Percentiles rank a stretch among this genome's conserved stretches.
Evolutionary conservation across 2,888 invertebrate species (phyloP).

Genomic region (Zelleria hepariella): DNA sequence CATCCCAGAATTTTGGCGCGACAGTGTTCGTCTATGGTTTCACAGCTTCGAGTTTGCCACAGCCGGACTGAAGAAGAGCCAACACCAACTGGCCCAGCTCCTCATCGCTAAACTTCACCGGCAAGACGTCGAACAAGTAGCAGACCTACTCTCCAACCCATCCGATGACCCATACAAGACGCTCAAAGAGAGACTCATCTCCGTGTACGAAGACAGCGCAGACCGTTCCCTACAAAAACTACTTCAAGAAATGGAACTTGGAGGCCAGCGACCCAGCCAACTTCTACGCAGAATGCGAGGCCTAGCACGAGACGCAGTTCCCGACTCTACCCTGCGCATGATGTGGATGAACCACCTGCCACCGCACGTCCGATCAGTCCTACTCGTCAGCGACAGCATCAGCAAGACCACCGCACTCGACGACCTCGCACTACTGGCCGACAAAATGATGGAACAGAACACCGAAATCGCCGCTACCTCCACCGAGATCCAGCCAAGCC

Average conservation of each 20-base stretch:
- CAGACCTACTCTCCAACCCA: slow-evolving; percentile 11
- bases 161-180: not conserved
- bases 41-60: slow-evolving; percentile 8
- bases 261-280: not conserved
- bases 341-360: too few species aligned
- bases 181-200: not conserved
- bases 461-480: not conserved
- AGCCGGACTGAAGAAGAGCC: slow-evolving; percentile 4
- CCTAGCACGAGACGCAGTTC: not conserved
- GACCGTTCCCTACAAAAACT: not conserved
- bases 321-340: too few species aligned
- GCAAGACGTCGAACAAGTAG: slow-evolving; percentile 13
- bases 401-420: not conserved
- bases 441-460: not conserved
- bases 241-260: not conserved
- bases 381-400: too few species aligned
- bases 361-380: too few species aligned
- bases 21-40: slow-evolving; percentile 8
- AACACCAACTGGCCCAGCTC: slow-evolving; percentile 12
- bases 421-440: not conserved
- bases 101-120: slow-evolving; percentile 13
- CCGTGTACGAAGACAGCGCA: not conserved
- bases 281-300: not conserved
- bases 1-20: slow-evolving; percentile 7
- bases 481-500: too few species aligned